Base-by-base conservation (phyloP, 37 sponge, comb jelly and placozoan species). In the Mnemiopsis leidyi region DNA sequence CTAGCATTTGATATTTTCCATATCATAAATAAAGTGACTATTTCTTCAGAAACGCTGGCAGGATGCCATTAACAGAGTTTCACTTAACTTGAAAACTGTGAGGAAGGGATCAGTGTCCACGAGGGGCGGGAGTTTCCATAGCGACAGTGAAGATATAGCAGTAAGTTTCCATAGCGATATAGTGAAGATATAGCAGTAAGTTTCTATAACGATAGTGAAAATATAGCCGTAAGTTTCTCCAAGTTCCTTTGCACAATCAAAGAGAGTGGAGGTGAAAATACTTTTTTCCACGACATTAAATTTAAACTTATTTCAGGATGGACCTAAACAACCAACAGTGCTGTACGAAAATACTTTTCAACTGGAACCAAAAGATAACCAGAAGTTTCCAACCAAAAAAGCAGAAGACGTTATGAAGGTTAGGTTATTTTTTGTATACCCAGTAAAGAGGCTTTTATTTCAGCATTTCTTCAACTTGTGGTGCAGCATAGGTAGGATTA, bases 321-420 rank as follows among this genome's bases (percentile, higher is more conserved):
- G 36, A 28, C 30, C 25, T 20, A 85, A 85, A 85, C n/a, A 0
- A 25, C 90, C 90, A 18, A 26, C 24, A 0, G 90, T 32, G 3
- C 40, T 28, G 2, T 85, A 85, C 48, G 90, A 85, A 39, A 85
- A 85, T 37, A 85, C 90, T 0, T 85, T 32, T 61, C 24, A 37
- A 85, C 39, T 39, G 3, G 90, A 85, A 3, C 90, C 90, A 20
- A 38, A 38, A n/a, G 61, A 40, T n/a, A 31, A 26, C 0, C 79
- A 77, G 32, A 35, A 37, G 16, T 85, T 85, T 21, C 90, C 90
- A 28, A 85, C 61, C 40, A 38, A 85, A 37, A 38, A 40, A 40
- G 35, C 90, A n/a, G 90, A 85, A 25, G 90, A 85, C 23, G 36
- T 85, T 61, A 85, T 85, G 0, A 85, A 85, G 75, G 75, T 71